These are phyloP conservation scores for Drosophila atripex DNA, from an alignment of 2,888 invertebrate species.

Conservation along the genomic window DNA sequence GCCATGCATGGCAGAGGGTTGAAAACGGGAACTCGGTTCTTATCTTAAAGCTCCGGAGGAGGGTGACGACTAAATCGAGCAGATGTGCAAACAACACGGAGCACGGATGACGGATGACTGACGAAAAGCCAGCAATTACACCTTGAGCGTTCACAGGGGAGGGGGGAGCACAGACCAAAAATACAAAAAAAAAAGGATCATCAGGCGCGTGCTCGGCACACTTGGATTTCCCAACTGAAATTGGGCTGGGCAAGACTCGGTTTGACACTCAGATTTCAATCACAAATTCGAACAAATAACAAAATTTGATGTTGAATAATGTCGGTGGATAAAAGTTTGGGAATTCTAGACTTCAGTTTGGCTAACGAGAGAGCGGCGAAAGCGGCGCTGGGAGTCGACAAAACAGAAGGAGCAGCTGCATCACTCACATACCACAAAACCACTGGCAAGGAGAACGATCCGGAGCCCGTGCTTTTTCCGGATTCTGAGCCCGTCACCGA, in stretches of 20 bases:
- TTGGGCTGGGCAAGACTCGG: constrained; percentile 16
- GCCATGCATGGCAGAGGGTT: constrained; percentile 67
- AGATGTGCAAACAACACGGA: constrained; percentile 61
- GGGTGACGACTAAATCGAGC: constrained; percentile 70
- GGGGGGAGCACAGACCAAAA: constrained; percentile 2
- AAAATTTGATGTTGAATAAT: constrained; percentile 57
- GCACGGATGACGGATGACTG: constrained; percentile 41
- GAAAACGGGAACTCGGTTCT: constrained; percentile 49
- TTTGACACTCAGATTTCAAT: constrained; percentile 25
- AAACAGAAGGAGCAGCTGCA: constrained; percentile 32
- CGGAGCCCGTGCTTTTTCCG: constrained; percentile 1
- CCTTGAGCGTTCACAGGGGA: constrained; percentile 29
- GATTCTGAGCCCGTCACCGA: neutral
- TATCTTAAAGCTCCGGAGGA: constrained; percentile 69
- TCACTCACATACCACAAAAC: constrained; percentile 45
- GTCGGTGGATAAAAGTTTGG: constrained; percentile 65
- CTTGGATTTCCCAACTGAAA: constrained; percentile 24
- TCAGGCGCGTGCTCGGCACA: constrained; percentile 70
- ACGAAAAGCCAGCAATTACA: constrained; percentile 54
- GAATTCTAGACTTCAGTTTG: constrained; percentile 59
- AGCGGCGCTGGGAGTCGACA: constrained; percentile 44
- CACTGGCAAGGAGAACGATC: constrained; percentile 65
- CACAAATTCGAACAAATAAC: constrained; percentile 14
- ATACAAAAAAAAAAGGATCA: neutral
- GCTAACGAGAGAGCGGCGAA: constrained; percentile 60